A percentile compares a stretch with the other conserved stretches of the same genome.
Conservation (phyloP, 2,888 invertebrate species). For the Trichopria drosophilae region DNA sequence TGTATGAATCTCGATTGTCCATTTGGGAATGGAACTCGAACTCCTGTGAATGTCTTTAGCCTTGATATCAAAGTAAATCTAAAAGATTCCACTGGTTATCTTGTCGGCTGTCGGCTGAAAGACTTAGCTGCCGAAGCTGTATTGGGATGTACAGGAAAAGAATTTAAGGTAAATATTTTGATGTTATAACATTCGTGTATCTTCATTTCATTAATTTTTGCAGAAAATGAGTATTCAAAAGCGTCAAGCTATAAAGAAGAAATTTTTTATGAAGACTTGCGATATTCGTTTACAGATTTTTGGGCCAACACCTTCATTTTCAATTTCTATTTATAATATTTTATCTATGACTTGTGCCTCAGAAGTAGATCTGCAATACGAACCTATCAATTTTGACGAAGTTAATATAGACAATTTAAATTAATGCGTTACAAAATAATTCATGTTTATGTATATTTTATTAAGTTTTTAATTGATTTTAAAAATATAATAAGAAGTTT, state of each 20-base stretch:
- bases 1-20: slow-evolving; percentile 56
- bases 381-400: slow-evolving; percentile 23
- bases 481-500: slow-evolving; percentile 2
- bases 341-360: slow-evolving; percentile 40
- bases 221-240: slow-evolving; percentile 45
- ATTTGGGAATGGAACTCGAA: slow-evolving; percentile 49
- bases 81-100: slow-evolving; percentile 53
- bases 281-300: slow-evolving; percentile 51
- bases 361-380: slow-evolving; percentile 17
- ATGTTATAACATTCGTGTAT: neutral
- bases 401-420: slow-evolving; percentile 10
- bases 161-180: slow-evolving; percentile 43
- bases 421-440: neutral
- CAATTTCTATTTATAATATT: slow-evolving; percentile 50
- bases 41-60: slow-evolving; percentile 44
- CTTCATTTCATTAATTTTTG: neutral
- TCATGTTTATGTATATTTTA: neutral
- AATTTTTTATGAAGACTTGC: slow-evolving; percentile 42
- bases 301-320: slow-evolving; percentile 46
- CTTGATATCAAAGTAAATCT: slow-evolving; percentile 51
- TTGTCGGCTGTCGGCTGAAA: slow-evolving; percentile 52
- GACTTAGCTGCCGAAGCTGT: slow-evolving; percentile 48
- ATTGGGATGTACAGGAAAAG: slow-evolving; percentile 42
- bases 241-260: slow-evolving; percentile 47
- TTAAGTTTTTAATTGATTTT: neutral